Evolutionary conservation across 2,797 vertebrate species (phyloP), one percentile per base, ranked within the genome.

Genomic region (Loriculus beryllinus): DNA sequence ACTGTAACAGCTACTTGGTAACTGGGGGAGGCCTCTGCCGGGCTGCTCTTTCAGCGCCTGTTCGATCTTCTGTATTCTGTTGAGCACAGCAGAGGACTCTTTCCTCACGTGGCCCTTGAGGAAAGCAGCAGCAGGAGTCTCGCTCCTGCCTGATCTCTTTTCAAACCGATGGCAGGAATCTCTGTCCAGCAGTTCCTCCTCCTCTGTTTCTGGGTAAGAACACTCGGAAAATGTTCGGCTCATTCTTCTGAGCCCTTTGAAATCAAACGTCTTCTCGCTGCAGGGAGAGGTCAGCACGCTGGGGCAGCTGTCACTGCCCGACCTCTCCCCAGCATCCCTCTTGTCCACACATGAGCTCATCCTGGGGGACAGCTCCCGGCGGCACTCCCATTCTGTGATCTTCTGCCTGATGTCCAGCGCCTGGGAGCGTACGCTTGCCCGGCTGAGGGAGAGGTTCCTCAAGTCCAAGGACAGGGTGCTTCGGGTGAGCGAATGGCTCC

Each of bases 361-460:
- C 97, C 98, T 99, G 98, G 99, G 98, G 37, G 98, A 97, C 71
- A 96, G 74, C 92, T 98, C 98, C 90, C 97, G 98, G 88, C 98
- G 98, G 97, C 98, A 99, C 96, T 99, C 99, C 99, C 99, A 99
- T 99, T 99, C 98, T 80, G 99, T 99, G 97, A 99, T 99, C 97
- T 99, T 99, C 97, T 98, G 99, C 93, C 98, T 98, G 96, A 99
- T 99, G 90, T 98, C 97, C 82, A 98, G 93, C 0, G 97, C 98
- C 81, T 98, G 98, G 22, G 98, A 97, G 82, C 98, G 98, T n/a
- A 98, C 65, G 1, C 98, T 97, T 6, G 97, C 92, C 74, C 97
- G 97, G 93, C 98, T 98, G 78, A 98, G 97, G 37, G 98, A 98
- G 45, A 98, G 90, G 33, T 97, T 98, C 84, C 99, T 98, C 95